Evolutionary conservation across 2,113 vertebrate species (phyloP), one percentile per base, ranked within the genome.

Genomic region (Columba janthina): DNA sequence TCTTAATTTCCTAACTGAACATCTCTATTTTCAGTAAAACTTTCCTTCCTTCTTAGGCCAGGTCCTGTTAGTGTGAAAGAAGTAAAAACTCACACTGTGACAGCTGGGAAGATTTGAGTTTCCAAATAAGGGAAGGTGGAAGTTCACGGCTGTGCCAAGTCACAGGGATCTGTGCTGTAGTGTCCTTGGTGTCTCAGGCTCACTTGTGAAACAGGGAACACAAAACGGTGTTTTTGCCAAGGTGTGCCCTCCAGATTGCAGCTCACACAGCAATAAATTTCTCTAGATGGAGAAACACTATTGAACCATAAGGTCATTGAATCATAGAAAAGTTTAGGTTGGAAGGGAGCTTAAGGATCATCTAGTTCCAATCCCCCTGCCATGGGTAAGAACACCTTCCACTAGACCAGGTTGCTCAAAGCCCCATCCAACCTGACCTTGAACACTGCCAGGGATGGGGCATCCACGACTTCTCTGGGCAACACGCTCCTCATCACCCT

Each of bases 101-200:
- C 4, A 53, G 22, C 31, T 57, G 48, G 46, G 34, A 60, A 46
- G 9, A 9, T 8, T 36, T 85, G 36, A 6, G 9, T 54, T 85
- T 75, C 57, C 44, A 40, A 31, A 78, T 0, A 34, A 12, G 15
- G 42, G 31, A n/a, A 75, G 54, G 31, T 50, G 5, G 19, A 67
- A 82, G 24, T 36, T 50, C 1, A 0, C 5, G 15, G 15, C 28
- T 1, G 0, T 38, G 40, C 29, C n/a, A 62, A 51, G 28, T 12
- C 46, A n/a, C 14, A 69, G 48, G 9, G 29, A 19, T 29, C 32
- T 69, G 20, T 11, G 40, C 44, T 19, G 8, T 16, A 60, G 26
- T 32, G 25, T 57, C 29, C 34, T 82, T 3, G 0, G 6, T 58
- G 5, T 81, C 21, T 42, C 34, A 64, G 25, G 25, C 11, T 74